These are phyloP conservation scores for Macaca mulatta DNA, from an alignment of 2,113 vertebrate species.

Conservation along the genomic window DNA sequence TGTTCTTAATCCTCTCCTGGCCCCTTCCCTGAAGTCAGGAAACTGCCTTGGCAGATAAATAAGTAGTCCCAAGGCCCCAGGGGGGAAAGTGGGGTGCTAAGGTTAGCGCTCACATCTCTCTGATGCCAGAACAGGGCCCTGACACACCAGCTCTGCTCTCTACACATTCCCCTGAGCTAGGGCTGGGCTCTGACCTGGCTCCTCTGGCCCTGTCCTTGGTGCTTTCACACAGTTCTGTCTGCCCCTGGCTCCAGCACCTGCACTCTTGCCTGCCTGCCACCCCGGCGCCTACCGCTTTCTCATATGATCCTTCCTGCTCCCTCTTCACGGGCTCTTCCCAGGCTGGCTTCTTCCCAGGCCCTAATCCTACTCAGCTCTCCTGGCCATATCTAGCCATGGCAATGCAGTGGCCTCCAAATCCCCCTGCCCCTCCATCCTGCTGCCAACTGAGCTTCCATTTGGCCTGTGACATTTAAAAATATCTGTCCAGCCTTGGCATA, in stretches of 20 bases:
- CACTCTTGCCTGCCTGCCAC: neutral
- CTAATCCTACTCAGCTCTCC: neutral
- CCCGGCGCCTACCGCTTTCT: neutral
- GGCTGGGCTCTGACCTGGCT: neutral
- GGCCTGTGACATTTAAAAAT: conserved; percentile 61
- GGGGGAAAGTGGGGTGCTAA: accelerated
- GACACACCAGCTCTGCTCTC: neutral
- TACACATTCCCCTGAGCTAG: accelerated
- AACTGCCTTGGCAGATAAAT: neutral
- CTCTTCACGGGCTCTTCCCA: neutral
- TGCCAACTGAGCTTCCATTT: conserved; percentile 5
- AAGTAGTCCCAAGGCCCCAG: accelerated
- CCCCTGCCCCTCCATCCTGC: conserved; percentile 7
- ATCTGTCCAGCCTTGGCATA: conserved; percentile 11
- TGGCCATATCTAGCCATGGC: neutral
- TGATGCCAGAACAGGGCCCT: neutral
- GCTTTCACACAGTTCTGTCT: accelerated
- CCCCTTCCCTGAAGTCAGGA: no score
- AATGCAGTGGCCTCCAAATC: neutral
- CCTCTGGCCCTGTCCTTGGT: neutral
- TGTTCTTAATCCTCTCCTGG: neutral
- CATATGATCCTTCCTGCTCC: neutral
- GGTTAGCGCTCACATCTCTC: neutral
- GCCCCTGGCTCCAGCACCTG: neutral
- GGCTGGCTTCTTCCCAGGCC: neutral